Evolutionary conservation across 2,113 vertebrate species (phyloP).

Genomic region (Dipodomys spectabilis): DNA sequence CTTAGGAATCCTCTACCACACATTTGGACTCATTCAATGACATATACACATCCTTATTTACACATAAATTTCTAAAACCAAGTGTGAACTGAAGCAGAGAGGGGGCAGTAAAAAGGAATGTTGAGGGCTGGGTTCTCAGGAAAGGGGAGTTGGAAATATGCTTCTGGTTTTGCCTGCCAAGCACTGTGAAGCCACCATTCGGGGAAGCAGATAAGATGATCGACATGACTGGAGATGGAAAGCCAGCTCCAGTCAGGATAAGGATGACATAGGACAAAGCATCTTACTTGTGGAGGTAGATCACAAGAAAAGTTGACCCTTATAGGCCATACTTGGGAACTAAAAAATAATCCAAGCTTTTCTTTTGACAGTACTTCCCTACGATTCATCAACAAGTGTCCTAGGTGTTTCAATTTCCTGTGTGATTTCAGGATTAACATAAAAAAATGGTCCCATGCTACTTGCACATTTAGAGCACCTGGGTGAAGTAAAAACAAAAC

Average conservation of each 20-base stretch:
- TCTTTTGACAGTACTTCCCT: slow-evolving; percentile 23
- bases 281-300: background rate
- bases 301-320: background rate
- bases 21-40: background rate
- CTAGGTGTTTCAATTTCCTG: slow-evolving; percentile 68
- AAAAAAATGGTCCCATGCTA: slow-evolving; percentile 21
- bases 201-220: background rate
- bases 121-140: background rate
- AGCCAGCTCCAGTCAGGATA: background rate
- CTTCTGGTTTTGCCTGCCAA: background rate
- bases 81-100: background rate
- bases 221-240: background rate
- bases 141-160: background rate
- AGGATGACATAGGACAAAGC: background rate
- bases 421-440: slow-evolving; percentile 40
- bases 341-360: background rate
- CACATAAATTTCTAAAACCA: background rate
- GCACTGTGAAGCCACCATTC: background rate
- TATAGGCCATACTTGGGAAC: background rate
- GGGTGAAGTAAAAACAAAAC: slow-evolving; percentile 23
- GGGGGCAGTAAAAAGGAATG: too few species aligned
- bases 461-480: slow-evolving; percentile 40
- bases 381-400: background rate
- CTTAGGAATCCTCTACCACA: background rate
- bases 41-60: background rate